Evolutionary conservation across 1,140 invertebrate species (phyloP), one percentile per base, ranked within the genome.

Genomic region (Ceratoteleas bidentatus): DNA sequence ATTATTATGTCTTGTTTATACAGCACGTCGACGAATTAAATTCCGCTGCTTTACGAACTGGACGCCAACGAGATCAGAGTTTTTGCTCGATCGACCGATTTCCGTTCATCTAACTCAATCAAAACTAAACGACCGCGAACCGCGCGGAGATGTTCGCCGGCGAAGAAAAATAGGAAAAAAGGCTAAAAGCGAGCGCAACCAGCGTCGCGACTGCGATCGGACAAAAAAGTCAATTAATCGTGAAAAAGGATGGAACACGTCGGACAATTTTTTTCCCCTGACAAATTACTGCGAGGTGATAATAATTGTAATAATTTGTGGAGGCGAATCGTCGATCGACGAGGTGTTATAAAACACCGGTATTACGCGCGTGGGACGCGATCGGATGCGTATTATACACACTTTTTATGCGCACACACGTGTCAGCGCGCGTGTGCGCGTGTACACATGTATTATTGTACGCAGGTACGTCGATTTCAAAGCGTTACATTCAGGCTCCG

Each of bases 331-430:
- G 76, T 49, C 66, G 65, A 78, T 72, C 81, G 81, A 74, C 74
- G 74, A 83, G 81, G 73, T 84, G 77, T 83, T 83, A 83, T 82
- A 85, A 84, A 84, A 85, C 82, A 85, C 82, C 58, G 66, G 84
- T 84, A 81, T 84, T 85, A 85, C 84, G 82, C 84, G 82, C 82
- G 82, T 84, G 76, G 81, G 78, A 61, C 52, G 76, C 61, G 57
- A 64, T 72, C 61, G 61, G 70, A 79, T 75, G 77, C 81, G 74
- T 83, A 83, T 75, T 75, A 75, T 81, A 66, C 36, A 32, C n/a
- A 72, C 36, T 70, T 81, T 81, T 81, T 73, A 13, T 54, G 52
- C 15, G 54, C 61, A 15, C 62, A 69, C 68, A 24, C 70, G 70
- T 43, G 57, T 61, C 69, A 38, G 40, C 38, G 5, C 6, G 52